Conservation (phyloP, 2,113 vertebrate genomes). For the Oostethus manadensis region DNA sequence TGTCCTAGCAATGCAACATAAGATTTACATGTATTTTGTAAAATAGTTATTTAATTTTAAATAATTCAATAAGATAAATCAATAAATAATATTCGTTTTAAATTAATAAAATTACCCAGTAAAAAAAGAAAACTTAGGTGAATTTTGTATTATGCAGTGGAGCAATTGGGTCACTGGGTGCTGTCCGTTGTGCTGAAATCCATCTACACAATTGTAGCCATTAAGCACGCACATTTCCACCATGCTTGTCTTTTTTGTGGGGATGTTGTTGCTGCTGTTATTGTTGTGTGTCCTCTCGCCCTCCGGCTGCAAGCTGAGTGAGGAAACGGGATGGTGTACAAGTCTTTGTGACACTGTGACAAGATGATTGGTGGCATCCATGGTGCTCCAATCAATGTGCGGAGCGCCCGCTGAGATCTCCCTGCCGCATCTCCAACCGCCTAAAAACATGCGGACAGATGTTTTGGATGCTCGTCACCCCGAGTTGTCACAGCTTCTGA, state of each 20-base stretch:
- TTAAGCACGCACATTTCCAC: neutral
- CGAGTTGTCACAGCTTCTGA: conserved; percentile 2
- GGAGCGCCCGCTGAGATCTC: conserved; percentile 27
- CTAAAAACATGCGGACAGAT: conserved; percentile 22
- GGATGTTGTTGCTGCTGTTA: neutral
- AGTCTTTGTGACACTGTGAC: conserved; percentile 33
- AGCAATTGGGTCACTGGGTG: too few species aligned
- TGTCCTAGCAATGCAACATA: too few species aligned
- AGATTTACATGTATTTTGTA: too few species aligned
- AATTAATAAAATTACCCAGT: too few species aligned
- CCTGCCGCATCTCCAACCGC: conserved; percentile 19
- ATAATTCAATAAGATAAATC: too few species aligned
- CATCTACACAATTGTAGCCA: conserved; percentile 1
- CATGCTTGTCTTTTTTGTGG: neutral
- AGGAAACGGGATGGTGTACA: neutral
- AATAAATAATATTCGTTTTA: too few species aligned
- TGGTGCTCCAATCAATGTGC: conserved; percentile 28
- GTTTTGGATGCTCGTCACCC: conserved; percentile 33
- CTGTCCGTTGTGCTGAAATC: neutral
- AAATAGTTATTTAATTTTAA: too few species aligned
- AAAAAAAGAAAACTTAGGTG: too few species aligned
- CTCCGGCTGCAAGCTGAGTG: conserved; percentile 33
- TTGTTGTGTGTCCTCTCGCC: conserved; percentile 14
- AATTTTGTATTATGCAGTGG: too few species aligned
- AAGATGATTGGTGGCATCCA: conserved; percentile 47